phyloP scores from a whole-genome alignment of 2,797 vertebrate genomes.

The Esox masquinongy region DNA sequence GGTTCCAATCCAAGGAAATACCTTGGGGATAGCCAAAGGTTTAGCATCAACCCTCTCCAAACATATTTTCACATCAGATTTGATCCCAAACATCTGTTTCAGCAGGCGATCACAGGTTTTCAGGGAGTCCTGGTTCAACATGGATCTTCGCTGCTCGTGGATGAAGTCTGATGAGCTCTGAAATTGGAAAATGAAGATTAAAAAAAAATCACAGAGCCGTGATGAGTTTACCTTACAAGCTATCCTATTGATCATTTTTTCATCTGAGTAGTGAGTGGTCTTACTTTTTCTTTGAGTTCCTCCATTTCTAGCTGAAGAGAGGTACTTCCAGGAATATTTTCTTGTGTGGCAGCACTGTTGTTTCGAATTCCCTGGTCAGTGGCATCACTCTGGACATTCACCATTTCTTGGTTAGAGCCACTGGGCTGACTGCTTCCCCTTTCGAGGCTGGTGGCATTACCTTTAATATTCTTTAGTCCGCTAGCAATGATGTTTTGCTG shows the following conservation, averaged over 20 bases:
- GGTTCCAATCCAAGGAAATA: conserved; percentile 20
- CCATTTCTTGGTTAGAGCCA: background rate
- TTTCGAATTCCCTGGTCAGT: background rate
- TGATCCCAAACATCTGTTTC: conserved; percentile 66
- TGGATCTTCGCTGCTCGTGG: background rate
- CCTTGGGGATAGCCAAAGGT: background rate
- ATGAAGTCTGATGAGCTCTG: conserved; percentile 10
- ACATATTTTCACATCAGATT: conserved; percentile 54
- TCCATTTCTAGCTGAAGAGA: background rate
- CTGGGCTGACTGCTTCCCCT: background rate
- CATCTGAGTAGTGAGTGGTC: background rate
- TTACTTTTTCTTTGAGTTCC: conserved; percentile 36
- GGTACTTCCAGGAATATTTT: background rate
- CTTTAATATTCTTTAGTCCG: background rate
- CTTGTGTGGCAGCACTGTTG: background rate
- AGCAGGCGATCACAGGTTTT: conserved; percentile 51
- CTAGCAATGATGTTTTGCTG: background rate
- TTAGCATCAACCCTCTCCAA: conserved; percentile 53
- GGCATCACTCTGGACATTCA: background rate
- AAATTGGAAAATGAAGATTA: conserved; percentile 13
- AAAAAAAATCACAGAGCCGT: background rate
- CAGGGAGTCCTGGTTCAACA: background rate
- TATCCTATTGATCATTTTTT: background rate
- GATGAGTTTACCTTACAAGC: background rate
- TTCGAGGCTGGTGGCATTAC: background rate